Evolutionary conservation across 2,888 invertebrate species (phyloP), one percentile per base, ranked within the genome.

Genomic region (Creontiades dilutus): DNA sequence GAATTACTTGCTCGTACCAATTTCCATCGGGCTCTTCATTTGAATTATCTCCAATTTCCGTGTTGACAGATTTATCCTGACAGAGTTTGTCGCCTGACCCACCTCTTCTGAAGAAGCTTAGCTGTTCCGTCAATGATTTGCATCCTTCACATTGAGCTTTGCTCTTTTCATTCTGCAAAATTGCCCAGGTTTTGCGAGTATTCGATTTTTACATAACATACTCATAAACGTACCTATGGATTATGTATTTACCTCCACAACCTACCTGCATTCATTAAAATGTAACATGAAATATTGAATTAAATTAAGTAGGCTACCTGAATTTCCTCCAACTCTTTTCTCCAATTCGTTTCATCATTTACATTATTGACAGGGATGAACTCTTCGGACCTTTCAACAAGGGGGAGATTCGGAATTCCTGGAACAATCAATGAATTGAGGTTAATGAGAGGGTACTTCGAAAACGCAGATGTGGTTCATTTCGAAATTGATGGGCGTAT

Each of bases 1-100:
- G 3, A 37, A 37, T 37, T 7, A 37, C 37, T 37, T n/a, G 7
- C 37, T 47, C 48, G n/a, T n/a, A 52, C 19, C 48, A 23, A 52
- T 14, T 52, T 19, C 27, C 27, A 23, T 23, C 23, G 13, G 52
- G 13, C 9, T 27, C 52, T 52, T 52, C 23, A 23, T 52, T 47
- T 4, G 47, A 46, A n/a, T 16, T 78, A 0, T 19, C 9, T 46
- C 47, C 78, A 78, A 78, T 19, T 37, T 85, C 85, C 4, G 85
- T 85, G 46, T 85, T 85, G 27, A 85, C 85, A 37, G 85, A 85
- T 85, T 85, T 85, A 37, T 85, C 85, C 14, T 57, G 27, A 28
- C 28, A 27, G 13, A 57, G 61, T 23, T 55, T 82, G 23, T 82
- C 82, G 23, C 82, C 82, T 16, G 82, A 82, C 0, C 82, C 52